Evolutionary conservation across 2,113 vertebrate genomes (phyloP).

Genomic region (Perca fluviatilis): DNA sequence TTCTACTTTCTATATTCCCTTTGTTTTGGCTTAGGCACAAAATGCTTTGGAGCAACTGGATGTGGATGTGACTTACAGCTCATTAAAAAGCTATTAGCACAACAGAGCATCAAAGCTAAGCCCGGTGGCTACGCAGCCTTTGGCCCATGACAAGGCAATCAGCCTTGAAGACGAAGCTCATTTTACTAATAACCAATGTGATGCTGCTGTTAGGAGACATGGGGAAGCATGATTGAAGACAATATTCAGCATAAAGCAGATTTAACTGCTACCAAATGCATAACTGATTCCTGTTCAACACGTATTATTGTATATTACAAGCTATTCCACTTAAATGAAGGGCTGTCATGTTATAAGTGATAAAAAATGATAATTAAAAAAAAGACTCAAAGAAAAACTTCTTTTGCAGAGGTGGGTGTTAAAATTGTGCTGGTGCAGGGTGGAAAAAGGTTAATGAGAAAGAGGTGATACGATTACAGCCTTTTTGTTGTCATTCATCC

Average conservation of each 20-base stretch:
- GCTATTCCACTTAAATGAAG: background rate
- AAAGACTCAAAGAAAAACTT: background rate
- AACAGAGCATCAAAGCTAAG: slow-evolving; percentile 43
- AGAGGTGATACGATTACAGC: slow-evolving; percentile 2
- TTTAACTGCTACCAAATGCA: background rate
- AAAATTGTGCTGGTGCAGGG: background rate
- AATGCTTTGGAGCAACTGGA: slow-evolving; percentile 24
- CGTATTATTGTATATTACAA: background rate
- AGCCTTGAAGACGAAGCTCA: slow-evolving; percentile 23
- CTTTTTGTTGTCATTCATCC: slow-evolving; percentile 10
- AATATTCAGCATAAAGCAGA: slow-evolving; percentile 2
- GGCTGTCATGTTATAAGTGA: background rate
- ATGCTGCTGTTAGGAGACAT: background rate
- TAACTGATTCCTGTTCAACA: background rate
- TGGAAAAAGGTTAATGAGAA: background rate
- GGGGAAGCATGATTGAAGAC: background rate
- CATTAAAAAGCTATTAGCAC: slow-evolving; percentile 66
- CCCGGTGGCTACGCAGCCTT: slow-evolving; percentile 25
- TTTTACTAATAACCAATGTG: slow-evolving; percentile 8
- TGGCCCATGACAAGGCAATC: slow-evolving; percentile 11
- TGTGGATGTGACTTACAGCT: slow-evolving; percentile 50
- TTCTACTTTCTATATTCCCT: background rate
- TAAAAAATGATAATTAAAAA: background rate
- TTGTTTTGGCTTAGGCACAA: slow-evolving; percentile 25
- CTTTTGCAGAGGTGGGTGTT: background rate